These are phyloP conservation scores for Eulemur rubriventer DNA, from an alignment of 2,797 vertebrate genomes.

Conservation along the genomic window DNA sequence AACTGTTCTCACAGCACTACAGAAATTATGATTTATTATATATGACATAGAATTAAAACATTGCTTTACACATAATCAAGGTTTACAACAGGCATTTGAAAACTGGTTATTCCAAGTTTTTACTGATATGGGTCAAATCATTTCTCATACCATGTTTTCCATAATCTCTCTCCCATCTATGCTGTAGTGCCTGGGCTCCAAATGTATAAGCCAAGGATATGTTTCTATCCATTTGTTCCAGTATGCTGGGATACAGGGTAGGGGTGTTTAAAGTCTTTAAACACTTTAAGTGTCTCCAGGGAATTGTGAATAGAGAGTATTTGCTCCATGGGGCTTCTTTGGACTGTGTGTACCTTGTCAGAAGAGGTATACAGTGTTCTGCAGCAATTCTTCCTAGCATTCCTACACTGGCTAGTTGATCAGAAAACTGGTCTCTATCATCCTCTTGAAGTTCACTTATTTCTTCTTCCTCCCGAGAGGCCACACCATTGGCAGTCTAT, in stretches of 20 bases:
- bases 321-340: constrained; percentile 50
- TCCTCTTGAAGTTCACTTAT: constrained; percentile 99
- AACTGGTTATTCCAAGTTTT: constrained; percentile 42
- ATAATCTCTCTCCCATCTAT: constrained; percentile 57
- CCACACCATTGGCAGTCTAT: constrained; percentile 96
- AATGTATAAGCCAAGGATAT: constrained; percentile 46
- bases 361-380: constrained; percentile 97
- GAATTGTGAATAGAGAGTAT: constrained; percentile 37
- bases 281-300: constrained; percentile 49
- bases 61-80: constrained; percentile 53
- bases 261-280: constrained; percentile 60
- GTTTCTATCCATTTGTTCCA: constrained; percentile 62
- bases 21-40: constrained; percentile 7
- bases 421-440: constrained; percentile 97
- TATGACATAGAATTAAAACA: constrained; percentile 51
- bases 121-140: constrained; percentile 48
- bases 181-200: constrained; percentile 58
- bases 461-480: constrained; percentile 97
- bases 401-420: constrained; percentile 97
- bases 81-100: constrained; percentile 58
- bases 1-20: background rate
- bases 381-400: constrained; percentile 97
- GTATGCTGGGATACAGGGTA: constrained; percentile 32
- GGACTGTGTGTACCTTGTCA: constrained; percentile 90
- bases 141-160: constrained; percentile 66